Evolutionary conservation across 1,140 invertebrate genomes (phyloP).

Genomic region (Goniozus legneri): DNA sequence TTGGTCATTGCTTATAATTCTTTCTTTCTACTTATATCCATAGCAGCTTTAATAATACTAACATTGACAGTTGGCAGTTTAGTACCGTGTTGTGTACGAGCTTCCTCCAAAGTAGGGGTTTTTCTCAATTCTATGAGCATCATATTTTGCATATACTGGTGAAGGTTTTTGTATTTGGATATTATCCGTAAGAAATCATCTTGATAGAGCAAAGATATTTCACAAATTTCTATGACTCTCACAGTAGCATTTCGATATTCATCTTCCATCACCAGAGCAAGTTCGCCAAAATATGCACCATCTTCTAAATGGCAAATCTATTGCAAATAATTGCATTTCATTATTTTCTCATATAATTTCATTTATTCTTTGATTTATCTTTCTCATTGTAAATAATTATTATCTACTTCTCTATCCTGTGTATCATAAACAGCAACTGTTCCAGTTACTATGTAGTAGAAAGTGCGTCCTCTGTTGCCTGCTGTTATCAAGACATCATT

Average conservation of each 20-base stretch:
- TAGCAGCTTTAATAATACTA: too few relatives aligned
- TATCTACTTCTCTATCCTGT: constrained; percentile 41
- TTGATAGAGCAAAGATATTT: constrained; percentile 52
- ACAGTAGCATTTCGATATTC: constrained; percentile 53
- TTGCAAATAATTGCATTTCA: too few relatives aligned
- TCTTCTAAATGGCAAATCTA: constrained; percentile 47
- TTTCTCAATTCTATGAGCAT: constrained; percentile 26
- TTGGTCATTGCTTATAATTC: too few relatives aligned
- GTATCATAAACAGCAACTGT: constrained; percentile 53
- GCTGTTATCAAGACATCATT: constrained; percentile 54
- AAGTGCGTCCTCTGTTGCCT: constrained; percentile 41
- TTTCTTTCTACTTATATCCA: too few relatives aligned
- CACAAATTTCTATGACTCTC: constrained; percentile 57
- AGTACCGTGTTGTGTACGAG: not conserved
- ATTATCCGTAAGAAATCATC: constrained; percentile 48
- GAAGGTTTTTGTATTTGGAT: constrained; percentile 29
- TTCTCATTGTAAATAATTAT: too few relatives aligned
- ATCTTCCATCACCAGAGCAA: constrained; percentile 53
- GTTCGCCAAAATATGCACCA: constrained; percentile 46
- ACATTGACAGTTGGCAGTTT: constrained; percentile 27
- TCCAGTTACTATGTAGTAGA: constrained; percentile 55
- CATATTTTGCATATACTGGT: constrained; percentile 36
- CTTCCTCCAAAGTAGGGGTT: constrained; percentile 20
- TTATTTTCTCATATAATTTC: too few relatives aligned
- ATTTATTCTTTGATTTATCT: too few relatives aligned